phyloP scores from a whole-genome alignment of 2,888 invertebrate genomes.

The Tinea trinotella region DNA sequence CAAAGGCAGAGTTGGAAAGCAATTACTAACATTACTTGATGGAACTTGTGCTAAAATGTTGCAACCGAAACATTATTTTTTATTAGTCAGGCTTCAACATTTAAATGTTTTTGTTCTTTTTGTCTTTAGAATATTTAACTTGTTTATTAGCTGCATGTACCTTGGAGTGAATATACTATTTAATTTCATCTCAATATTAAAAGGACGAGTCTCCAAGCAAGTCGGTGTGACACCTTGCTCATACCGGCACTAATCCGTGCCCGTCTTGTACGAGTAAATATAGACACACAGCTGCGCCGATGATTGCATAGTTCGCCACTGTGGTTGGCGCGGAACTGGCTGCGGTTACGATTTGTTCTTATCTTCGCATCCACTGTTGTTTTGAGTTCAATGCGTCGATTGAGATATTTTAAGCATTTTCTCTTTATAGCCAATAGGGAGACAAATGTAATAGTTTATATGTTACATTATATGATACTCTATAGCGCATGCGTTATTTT shows the following conservation, averaged over 20 bases:
- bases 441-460: neutral
- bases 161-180: neutral
- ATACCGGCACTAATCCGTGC: slow-evolving; percentile 43
- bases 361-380: neutral
- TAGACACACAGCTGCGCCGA: slow-evolving; percentile 47
- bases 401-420: neutral
- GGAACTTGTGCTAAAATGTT: slow-evolving; percentile 9
- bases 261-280: slow-evolving; percentile 46
- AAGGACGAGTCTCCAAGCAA: slow-evolving; percentile 23
- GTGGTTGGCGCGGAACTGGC: slow-evolving; percentile 26
- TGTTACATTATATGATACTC: neutral
- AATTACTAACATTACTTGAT: slow-evolving; percentile 15
- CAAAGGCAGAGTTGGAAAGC: slow-evolving; percentile 4
- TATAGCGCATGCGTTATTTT: neutral
- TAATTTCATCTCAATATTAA: slow-evolving; percentile 25
- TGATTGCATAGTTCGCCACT: slow-evolving; percentile 45
- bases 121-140: neutral
- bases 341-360: slow-evolving; percentile 4
- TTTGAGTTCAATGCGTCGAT: neutral
- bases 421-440: neutral
- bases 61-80: slow-evolving; percentile 5
- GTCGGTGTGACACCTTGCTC: slow-evolving; percentile 37
- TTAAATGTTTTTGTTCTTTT: too few relatives aligned
- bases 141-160: neutral
- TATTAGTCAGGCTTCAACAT: neutral